Conservation (phyloP, 2,888 invertebrate genomes). For the Meta bourneti region DNA sequence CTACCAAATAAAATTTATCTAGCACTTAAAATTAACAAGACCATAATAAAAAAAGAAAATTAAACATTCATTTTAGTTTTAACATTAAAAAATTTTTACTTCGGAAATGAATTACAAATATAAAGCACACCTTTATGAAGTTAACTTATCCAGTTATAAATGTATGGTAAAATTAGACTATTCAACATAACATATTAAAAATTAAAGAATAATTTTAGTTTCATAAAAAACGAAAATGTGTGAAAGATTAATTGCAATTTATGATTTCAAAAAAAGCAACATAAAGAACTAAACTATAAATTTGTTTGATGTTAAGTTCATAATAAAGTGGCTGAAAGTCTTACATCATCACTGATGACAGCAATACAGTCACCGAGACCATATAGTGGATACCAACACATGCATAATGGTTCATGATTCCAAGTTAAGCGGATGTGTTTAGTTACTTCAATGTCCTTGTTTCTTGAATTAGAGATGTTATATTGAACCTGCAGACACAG, state of each 20-base stretch:
- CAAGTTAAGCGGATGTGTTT: constrained; percentile 40
- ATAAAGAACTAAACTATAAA: neutral
- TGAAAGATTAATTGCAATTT: neutral
- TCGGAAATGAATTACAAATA: too few species aligned
- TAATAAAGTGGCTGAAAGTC: too few species aligned
- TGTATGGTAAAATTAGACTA: too few species aligned
- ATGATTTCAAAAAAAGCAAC: neutral
- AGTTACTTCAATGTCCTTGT: constrained; percentile 41
- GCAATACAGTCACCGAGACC: constrained; percentile 14
- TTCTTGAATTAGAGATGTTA: constrained; percentile 54
- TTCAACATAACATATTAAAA: too few species aligned
- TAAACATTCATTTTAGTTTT: too few species aligned
- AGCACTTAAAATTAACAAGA: neutral
- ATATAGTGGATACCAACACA: constrained; percentile 68
- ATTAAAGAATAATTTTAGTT: too few species aligned
- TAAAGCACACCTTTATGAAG: too few species aligned
- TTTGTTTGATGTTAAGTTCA: too few species aligned
- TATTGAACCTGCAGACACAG: constrained; percentile 48
- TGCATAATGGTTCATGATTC: constrained; percentile 36
- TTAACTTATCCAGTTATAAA: too few species aligned
- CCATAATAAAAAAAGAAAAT: neutral
- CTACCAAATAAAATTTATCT: too few species aligned
- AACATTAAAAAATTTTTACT: too few species aligned
- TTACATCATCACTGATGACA: constrained; percentile 59
- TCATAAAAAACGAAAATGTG: too few species aligned